Evolutionary conservation across 2,888 invertebrate genomes (phyloP).

Genomic region (Andrena praecox): DNA sequence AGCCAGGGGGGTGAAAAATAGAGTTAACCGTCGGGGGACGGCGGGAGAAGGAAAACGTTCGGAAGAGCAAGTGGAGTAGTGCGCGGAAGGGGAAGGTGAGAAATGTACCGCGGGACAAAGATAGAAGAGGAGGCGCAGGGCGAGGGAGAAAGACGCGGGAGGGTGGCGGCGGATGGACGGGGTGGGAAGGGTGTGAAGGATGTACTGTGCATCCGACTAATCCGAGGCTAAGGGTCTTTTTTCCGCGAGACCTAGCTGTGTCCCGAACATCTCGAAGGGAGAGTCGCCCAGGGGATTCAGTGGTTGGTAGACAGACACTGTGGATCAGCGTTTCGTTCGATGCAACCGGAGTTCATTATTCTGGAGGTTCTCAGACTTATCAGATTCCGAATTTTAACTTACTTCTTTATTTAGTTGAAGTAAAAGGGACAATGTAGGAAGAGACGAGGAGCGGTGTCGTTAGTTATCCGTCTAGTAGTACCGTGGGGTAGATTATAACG

Average conservation of each 20-base stretch:
- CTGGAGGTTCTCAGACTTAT: too few species aligned
- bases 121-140: neutral
- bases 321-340: too few species aligned
- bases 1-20: slow-evolving; percentile 37
- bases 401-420: too few species aligned
- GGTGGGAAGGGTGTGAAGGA: slow-evolving; percentile 31
- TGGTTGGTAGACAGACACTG: too few species aligned
- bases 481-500: too few species aligned
- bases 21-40: slow-evolving; percentile 17
- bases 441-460: too few species aligned
- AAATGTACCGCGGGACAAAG: neutral
- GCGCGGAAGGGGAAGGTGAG: neutral
- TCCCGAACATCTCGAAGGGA: too few species aligned
- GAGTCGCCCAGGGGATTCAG: too few species aligned
- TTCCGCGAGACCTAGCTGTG: neutral
- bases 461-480: too few species aligned
- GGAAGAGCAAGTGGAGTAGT: slow-evolving; percentile 16
- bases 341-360: too few species aligned
- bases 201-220: slow-evolving; percentile 69
- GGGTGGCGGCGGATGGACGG: slow-evolving; percentile 19
- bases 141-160: slow-evolving; percentile 6
- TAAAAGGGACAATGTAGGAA: too few species aligned
- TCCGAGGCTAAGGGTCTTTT: slow-evolving; percentile 48
- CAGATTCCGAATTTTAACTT: too few species aligned
- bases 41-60: slow-evolving; percentile 19